These are phyloP conservation scores for Osedax fenrisi DNA, from an alignment of 2,888 invertebrate species.

Conservation along the genomic window DNA sequence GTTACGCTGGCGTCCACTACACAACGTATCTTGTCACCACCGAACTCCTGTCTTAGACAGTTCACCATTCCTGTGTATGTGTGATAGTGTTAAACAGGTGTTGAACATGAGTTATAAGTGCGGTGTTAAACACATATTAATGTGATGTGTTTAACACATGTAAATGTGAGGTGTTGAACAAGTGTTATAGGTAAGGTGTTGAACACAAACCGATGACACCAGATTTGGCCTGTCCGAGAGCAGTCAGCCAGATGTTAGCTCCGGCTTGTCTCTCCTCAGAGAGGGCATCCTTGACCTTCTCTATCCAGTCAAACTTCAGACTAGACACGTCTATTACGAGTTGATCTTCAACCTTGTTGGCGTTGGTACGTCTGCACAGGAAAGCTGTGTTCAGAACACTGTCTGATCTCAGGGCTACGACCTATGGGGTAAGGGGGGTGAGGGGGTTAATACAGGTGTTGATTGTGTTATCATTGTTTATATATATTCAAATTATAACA, in stretches of 20 bases:
- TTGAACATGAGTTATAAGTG: too few relatives aligned
- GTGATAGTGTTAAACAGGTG: too few relatives aligned
- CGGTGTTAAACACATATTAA: too few relatives aligned
- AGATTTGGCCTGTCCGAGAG: slow-evolving; percentile 49
- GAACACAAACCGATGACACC: not conserved
- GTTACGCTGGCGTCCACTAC: not conserved
- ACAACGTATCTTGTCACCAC: slow-evolving; percentile 61
- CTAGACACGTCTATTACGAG: slow-evolving; percentile 25
- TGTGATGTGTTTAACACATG: too few relatives aligned
- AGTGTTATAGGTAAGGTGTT: too few relatives aligned
- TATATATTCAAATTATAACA: too few relatives aligned
- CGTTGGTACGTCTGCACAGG: slow-evolving; percentile 57
- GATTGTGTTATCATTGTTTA: too few relatives aligned
- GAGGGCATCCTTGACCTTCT: slow-evolving; percentile 60
- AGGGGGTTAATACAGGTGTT: slow-evolving; percentile 40
- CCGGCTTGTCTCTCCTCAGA: slow-evolving; percentile 54
- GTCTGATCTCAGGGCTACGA: slow-evolving; percentile 59
- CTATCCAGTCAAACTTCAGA: slow-evolving; percentile 60
- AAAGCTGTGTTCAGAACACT: slow-evolving; percentile 54
- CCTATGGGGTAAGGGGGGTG: slow-evolving; percentile 51
- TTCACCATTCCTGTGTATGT: slow-evolving; percentile 76
- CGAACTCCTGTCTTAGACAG: slow-evolving; percentile 76
- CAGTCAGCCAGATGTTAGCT: slow-evolving; percentile 56
- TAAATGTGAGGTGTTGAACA: too few relatives aligned
- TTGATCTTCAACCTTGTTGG: slow-evolving; percentile 15